These are phyloP conservation scores for Bagarius yarrelli DNA, from an alignment of 2,113 vertebrate species.

Conservation along the genomic window DNA sequence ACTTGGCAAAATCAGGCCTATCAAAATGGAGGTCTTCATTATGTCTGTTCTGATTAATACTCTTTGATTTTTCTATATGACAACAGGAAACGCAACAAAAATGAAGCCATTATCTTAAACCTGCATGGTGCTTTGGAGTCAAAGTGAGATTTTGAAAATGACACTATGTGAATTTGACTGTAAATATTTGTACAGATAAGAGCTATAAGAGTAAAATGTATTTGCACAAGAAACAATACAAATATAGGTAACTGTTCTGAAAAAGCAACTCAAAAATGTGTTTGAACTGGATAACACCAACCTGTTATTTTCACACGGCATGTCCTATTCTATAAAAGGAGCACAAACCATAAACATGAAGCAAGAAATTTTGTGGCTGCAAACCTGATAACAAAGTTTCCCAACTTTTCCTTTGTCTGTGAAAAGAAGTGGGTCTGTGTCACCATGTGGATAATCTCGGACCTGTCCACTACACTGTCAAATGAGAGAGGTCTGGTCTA, in stretches of 20 bases:
- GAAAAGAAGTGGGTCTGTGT: not conserved
- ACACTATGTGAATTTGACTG: constrained; percentile 2
- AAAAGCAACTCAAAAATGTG: not conserved
- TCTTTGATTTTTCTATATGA: constrained; percentile 31
- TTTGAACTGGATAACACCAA: not conserved
- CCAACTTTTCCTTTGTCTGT: constrained; percentile 16
- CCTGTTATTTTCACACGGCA: not conserved
- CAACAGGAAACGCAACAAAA: constrained; percentile 22
- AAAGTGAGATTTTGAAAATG: not conserved
- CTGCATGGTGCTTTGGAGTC: constrained; percentile 15
- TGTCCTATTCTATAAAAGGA: not conserved
- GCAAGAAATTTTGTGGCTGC: not conserved
- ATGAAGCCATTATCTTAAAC: constrained; percentile 31
- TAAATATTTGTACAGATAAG: not conserved
- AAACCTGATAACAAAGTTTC: constrained; percentile 21
- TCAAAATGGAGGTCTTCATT: not conserved
- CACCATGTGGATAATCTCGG: constrained; percentile 25
- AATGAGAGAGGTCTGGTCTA: constrained; percentile 35
- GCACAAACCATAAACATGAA: not conserved
- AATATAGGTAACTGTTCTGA: not conserved
- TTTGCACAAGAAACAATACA: not conserved
- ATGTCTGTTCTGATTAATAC: constrained; percentile 19
- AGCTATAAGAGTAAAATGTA: no score
- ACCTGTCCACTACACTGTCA: constrained; percentile 35
- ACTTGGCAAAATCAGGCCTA: no score